Evolutionary conservation across 1,140 invertebrate genomes (phyloP).

Genomic region (Palaemon carinicauda): DNA sequence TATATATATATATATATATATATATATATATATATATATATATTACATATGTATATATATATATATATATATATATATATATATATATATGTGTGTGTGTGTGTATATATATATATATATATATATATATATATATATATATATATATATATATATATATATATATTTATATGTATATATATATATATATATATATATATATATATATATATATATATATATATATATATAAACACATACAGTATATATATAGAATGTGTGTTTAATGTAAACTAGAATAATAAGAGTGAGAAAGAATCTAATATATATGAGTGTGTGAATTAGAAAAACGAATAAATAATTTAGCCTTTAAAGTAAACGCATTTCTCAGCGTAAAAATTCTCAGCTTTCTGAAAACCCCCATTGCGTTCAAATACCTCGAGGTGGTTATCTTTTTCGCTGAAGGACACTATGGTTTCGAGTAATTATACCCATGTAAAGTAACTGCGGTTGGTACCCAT

Average conservation of each 20-base stretch:
- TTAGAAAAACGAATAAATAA: too few species aligned
- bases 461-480: too few species aligned
- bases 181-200: conserved; percentile 2
- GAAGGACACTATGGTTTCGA: too few species aligned
- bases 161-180: neutral
- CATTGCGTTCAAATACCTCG: neutral
- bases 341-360: too few species aligned
- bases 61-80: neutral
- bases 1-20: too few species aligned
- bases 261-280: too few species aligned
- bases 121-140: neutral
- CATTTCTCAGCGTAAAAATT: neutral
- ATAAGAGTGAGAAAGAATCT: too few species aligned
- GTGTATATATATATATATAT: neutral
- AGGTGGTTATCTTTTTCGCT: too few species aligned
- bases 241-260: too few species aligned
- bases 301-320: too few species aligned
- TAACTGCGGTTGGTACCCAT: neutral
- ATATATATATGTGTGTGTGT: neutral
- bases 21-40: too few species aligned
- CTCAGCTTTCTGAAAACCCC: neutral
- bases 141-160: neutral
- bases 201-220: conserved; percentile 2
- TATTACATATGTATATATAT: neutral
- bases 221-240: too few species aligned